phyloP scores from a whole-genome alignment of 2,888 invertebrate genomes.

The Dasypogon diadema region DNA sequence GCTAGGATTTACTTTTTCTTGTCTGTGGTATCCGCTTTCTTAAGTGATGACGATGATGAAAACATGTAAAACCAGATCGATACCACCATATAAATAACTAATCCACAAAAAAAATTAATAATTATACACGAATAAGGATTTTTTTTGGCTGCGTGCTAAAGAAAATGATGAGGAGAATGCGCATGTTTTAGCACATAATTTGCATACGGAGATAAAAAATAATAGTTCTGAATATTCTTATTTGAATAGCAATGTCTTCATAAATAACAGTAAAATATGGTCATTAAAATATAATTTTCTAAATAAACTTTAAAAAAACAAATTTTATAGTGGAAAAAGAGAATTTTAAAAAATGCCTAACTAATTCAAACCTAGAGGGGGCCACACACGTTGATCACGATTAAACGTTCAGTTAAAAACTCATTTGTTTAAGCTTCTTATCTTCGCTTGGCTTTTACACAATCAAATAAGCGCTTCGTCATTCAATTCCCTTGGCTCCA shows the following conservation, averaged over 20 bases:
- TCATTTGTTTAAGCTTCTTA: too few species aligned
- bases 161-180: background rate
- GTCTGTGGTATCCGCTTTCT: background rate
- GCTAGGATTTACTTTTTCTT: background rate
- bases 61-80: constrained; percentile 32
- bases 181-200: background rate
- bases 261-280: background rate
- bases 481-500: too few species aligned
- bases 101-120: background rate
- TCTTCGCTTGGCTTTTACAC: too few species aligned
- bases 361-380: too few species aligned
- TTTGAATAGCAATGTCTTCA: background rate
- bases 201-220: background rate
- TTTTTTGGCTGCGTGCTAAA: background rate
- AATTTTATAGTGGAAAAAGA: too few species aligned
- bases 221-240: background rate
- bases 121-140: background rate
- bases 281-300: background rate
- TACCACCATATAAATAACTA: background rate
- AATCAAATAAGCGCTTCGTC: too few species aligned
- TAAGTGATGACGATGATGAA: constrained; percentile 20
- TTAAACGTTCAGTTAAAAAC: too few species aligned
- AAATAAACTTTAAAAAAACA: too few species aligned
- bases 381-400: too few species aligned
- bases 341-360: too few species aligned